Evolutionary conservation across 2,113 vertebrate genomes (phyloP).

Genomic region (Cavia aperea): DNA sequence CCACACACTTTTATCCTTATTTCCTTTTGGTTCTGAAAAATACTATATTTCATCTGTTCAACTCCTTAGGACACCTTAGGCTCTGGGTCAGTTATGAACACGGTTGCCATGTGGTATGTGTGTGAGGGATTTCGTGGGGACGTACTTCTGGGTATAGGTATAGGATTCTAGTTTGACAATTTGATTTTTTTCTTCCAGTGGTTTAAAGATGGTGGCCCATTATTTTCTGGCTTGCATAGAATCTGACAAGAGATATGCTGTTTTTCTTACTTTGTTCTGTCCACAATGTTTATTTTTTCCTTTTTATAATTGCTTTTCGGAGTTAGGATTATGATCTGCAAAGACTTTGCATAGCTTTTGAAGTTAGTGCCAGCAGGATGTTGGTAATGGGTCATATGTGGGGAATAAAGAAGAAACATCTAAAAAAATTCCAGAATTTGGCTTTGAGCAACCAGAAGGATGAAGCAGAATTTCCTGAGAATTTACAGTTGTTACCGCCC

Average conservation of each 20-base stretch:
- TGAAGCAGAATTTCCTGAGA: background rate
- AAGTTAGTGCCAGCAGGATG: background rate
- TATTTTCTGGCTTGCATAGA: background rate
- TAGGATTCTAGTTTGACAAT: background rate
- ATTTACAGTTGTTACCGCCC: background rate
- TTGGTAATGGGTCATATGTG: background rate
- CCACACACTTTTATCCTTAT: background rate
- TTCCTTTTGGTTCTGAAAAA: background rate
- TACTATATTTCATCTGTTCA: background rate
- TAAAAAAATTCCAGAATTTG: background rate
- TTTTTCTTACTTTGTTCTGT: conserved; percentile 12
- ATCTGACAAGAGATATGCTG: conserved; percentile 6
- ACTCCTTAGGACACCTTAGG: background rate
- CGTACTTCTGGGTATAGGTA: background rate
- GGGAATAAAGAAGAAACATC: background rate
- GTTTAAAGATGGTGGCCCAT: background rate
- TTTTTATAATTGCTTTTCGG: conserved; percentile 3
- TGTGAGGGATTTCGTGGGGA: background rate
- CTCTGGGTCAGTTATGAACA: background rate
- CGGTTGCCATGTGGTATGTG: background rate
- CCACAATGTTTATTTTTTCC: background rate
- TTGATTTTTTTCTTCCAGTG: background rate
- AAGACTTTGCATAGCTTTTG: background rate
- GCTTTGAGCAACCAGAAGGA: background rate
- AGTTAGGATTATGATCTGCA: background rate